Conservation (phyloP, 2,113 vertebrate species). For the Cephalopterus ornatus region DNA sequence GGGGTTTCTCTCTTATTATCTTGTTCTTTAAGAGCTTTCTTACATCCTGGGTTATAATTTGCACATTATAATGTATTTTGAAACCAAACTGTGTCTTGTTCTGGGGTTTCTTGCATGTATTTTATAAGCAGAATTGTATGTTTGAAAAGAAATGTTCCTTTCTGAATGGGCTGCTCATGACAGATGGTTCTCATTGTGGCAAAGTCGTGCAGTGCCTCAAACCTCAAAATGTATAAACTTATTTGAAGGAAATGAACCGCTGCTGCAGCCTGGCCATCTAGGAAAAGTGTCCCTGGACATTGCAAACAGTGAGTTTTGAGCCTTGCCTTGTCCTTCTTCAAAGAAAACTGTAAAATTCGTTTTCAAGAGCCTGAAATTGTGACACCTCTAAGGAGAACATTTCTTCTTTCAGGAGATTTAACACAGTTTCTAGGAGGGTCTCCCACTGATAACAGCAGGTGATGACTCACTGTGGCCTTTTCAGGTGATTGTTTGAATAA, state of each 20-base stretch:
- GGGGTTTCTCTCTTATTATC: slow-evolving; percentile 3
- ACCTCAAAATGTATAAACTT: slow-evolving; percentile 23
- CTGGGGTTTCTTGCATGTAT: not conserved
- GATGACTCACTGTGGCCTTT: not conserved
- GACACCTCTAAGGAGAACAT: not conserved
- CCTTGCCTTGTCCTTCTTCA: not conserved
- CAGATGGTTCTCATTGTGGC: slow-evolving; percentile 51
- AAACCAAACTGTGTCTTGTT: slow-evolving; percentile 12
- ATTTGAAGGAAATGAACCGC: not conserved
- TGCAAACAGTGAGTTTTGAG: not conserved
- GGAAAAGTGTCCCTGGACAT: not conserved
- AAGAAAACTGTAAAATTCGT: not conserved
- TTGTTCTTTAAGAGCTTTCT: not conserved
- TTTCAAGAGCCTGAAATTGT: not conserved
- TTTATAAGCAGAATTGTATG: slow-evolving; percentile 20
- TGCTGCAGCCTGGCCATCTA: not conserved
- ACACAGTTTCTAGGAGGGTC: not conserved
- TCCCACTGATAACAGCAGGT: not conserved
- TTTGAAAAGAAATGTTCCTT: not conserved
- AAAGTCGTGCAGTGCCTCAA: slow-evolving; percentile 4
- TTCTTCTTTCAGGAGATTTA: not conserved
- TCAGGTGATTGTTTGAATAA: not conserved
- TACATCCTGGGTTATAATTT: slow-evolving; percentile 35
- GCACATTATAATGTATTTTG: slow-evolving; percentile 30
- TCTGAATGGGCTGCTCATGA: not conserved